These are phyloP conservation scores for Hephaestus fuliginosus DNA, from an alignment of 2,797 vertebrate genomes.

Conservation along the genomic window DNA sequence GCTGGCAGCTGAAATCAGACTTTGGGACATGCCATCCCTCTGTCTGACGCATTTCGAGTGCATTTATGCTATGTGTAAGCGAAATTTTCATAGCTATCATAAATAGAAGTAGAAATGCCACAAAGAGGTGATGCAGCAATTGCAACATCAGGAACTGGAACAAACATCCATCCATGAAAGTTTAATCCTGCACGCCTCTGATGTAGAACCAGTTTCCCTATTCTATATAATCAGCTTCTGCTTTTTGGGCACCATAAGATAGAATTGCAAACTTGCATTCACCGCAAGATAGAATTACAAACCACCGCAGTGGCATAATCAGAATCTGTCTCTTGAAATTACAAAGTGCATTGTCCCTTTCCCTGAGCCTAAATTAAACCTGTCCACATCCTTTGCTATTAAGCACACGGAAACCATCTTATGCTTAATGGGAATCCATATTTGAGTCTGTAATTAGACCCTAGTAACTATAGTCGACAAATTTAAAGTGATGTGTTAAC, in stretches of 20 bases:
- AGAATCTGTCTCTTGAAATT: slow-evolving; percentile 41
- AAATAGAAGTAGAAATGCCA: slow-evolving; percentile 43
- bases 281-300: neutral
- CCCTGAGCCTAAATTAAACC: slow-evolving; percentile 50
- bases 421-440: slow-evolving; percentile 66
- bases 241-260: neutral
- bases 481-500: slow-evolving; percentile 68
- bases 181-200: slow-evolving; percentile 33
- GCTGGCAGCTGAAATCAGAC: slow-evolving; percentile 19
- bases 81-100: slow-evolving; percentile 12
- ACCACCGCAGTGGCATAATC: slow-evolving; percentile 5
- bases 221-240: slow-evolving; percentile 4
- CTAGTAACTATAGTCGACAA: slow-evolving; percentile 46
- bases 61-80: slow-evolving; percentile 17
- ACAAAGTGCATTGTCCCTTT: slow-evolving; percentile 39
- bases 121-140: slow-evolving; percentile 49
- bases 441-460: slow-evolving; percentile 70
- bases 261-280: neutral
- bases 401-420: slow-evolving; percentile 43
- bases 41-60: slow-evolving; percentile 1
- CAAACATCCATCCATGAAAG: slow-evolving; percentile 44
- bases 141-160: slow-evolving; percentile 40
- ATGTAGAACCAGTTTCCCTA: slow-evolving; percentile 12
- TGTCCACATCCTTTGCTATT: slow-evolving; percentile 46
- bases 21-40: neutral